These are phyloP conservation scores for Patella ulyssiponensis DNA, from an alignment of 2,888 invertebrate species.

Conservation along the genomic window DNA sequence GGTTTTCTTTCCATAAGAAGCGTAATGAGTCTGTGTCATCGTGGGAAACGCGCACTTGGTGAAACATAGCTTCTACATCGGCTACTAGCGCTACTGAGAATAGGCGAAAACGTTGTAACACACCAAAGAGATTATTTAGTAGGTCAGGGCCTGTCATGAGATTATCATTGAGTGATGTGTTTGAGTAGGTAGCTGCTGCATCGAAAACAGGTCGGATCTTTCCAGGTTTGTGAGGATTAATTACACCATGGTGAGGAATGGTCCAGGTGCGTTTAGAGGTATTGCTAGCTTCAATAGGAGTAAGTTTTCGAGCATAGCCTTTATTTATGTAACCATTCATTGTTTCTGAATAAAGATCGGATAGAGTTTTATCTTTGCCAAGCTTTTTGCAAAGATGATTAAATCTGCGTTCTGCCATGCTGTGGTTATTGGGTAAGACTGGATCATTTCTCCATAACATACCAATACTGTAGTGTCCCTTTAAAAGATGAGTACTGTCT, in stretches of 20 bases:
- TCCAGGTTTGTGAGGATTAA: neutral
- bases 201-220: slow-evolving; percentile 14
- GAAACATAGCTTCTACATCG: slow-evolving; percentile 26
- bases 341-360: slow-evolving; percentile 1
- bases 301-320: slow-evolving; percentile 14
- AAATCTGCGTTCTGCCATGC: slow-evolving; percentile 5
- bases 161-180: slow-evolving; percentile 14
- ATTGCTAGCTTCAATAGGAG: slow-evolving; percentile 7
- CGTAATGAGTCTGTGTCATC: slow-evolving; percentile 9
- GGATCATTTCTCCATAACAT: slow-evolving; percentile 3
- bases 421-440: slow-evolving; percentile 2
- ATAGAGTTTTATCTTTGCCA: neutral
- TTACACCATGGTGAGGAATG: slow-evolving; percentile 18
- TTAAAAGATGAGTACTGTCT: neutral
- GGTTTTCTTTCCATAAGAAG: slow-evolving; percentile 13
- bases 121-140: slow-evolving; percentile 19
- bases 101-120: slow-evolving; percentile 20
- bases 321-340: slow-evolving; percentile 17
- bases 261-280: neutral
- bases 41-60: slow-evolving; percentile 14
- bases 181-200: slow-evolving; percentile 4
- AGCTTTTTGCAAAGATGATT: neutral
- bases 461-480: neutral
- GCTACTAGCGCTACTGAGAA: slow-evolving; percentile 17
- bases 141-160: slow-evolving; percentile 2